These are phyloP conservation scores for Capricornis sumatraensis DNA, from an alignment of 2,113 vertebrate species.

Conservation along the genomic window DNA sequence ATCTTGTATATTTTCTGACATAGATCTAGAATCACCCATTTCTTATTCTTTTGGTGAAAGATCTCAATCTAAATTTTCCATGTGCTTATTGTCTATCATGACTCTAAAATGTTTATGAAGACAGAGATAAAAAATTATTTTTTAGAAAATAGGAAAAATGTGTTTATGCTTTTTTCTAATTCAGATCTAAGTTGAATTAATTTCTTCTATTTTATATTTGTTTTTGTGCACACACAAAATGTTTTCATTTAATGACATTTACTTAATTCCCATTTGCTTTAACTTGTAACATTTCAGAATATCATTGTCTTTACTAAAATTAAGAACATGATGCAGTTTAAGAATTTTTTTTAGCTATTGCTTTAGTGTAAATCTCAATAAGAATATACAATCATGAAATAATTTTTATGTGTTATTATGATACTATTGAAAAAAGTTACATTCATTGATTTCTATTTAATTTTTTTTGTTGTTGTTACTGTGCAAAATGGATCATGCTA, in stretches of 20 bases:
- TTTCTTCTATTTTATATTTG: background rate
- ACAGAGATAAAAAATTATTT: background rate
- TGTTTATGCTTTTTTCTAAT: background rate
- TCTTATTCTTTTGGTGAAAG: background rate
- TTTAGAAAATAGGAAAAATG: background rate
- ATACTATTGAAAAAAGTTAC: background rate
- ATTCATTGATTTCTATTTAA: background rate
- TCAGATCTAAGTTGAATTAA: background rate
- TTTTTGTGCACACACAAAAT: background rate
- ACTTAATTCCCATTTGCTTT: background rate
- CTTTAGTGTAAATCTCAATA: background rate
- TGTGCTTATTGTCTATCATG: background rate
- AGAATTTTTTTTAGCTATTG: background rate
- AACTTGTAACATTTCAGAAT: background rate
- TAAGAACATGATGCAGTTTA: background rate
- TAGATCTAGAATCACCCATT: background rate
- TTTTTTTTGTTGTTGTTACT: background rate
- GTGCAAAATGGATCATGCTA: background rate
- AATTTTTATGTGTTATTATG: background rate
- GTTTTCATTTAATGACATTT: background rate
- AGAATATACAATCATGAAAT: background rate
- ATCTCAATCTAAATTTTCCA: background rate
- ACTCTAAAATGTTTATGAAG: background rate
- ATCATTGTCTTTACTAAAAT: background rate
- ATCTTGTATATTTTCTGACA: background rate